These are phyloP conservation scores for Tachypleus tridentatus DNA, from an alignment of 1,140 invertebrate species.

Conservation along the genomic window DNA sequence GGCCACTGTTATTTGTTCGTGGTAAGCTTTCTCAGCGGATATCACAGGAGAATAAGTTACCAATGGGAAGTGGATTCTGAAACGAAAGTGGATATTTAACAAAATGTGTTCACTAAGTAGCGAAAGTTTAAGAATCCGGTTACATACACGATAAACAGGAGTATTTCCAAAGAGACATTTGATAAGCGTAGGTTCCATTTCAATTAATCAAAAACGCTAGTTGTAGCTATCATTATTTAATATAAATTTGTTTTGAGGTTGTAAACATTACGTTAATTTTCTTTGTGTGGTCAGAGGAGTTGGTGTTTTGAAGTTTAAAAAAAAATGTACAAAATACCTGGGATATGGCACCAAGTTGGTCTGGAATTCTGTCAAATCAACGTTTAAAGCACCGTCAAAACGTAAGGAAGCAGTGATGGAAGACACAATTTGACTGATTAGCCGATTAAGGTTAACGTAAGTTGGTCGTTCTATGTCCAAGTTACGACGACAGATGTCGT, in stretches of 20 bases:
- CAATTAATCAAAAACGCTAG: no score
- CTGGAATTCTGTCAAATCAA: constrained; percentile 55
- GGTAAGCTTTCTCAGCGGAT: constrained; percentile 70
- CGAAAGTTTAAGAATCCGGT: neutral
- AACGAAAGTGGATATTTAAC: neutral
- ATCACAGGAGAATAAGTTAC: constrained; percentile 75
- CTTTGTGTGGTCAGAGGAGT: neutral
- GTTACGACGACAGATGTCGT: constrained; percentile 53
- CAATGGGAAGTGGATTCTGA: constrained; percentile 46
- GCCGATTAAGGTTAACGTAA: constrained; percentile 43
- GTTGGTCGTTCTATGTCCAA: constrained; percentile 48
- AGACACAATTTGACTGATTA: constrained; percentile 46
- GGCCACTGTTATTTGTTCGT: constrained; percentile 60
- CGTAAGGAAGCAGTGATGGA: constrained; percentile 51
- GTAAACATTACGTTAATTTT: neutral
- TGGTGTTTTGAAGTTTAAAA: neutral
- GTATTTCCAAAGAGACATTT: no score
- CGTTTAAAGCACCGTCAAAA: constrained; percentile 59
- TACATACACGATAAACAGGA: no score
- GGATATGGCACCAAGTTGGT: constrained; percentile 57
- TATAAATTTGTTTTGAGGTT: neutral
- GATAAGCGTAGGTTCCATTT: no score
- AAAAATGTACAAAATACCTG: constrained; percentile 11
- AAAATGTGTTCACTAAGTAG: neutral
- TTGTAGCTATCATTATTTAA: neutral